phyloP scores from a whole-genome alignment of 2,797 vertebrate genomes.

The Pteronotus mesoamericanus region DNA sequence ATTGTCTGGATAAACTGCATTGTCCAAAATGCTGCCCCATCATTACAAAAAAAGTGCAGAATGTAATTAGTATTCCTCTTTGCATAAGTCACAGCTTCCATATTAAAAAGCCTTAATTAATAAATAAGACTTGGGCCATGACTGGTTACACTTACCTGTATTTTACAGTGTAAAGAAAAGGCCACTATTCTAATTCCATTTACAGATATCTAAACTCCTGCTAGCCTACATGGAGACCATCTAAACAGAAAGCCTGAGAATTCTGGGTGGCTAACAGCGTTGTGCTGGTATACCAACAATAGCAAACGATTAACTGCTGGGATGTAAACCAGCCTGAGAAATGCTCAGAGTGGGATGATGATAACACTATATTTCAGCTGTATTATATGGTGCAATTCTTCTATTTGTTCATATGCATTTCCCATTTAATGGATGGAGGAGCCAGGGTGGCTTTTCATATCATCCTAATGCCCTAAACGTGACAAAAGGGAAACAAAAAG shows the following conservation, averaged over 20 bases:
- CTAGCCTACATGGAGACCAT: slow-evolving; percentile 72
- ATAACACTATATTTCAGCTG: slow-evolving; percentile 70
- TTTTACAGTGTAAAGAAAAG: slow-evolving; percentile 79
- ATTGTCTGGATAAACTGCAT: slow-evolving; percentile 71
- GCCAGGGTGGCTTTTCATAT: slow-evolving; percentile 56
- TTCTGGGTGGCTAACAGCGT: slow-evolving; percentile 60
- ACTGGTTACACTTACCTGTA: slow-evolving; percentile 74
- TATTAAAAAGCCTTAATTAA: slow-evolving; percentile 80
- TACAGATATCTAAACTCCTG: slow-evolving; percentile 80
- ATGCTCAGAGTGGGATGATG: slow-evolving; percentile 54
- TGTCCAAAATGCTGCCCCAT: slow-evolving; percentile 68
- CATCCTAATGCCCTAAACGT: slow-evolving; percentile 51
- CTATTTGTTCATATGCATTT: slow-evolving; percentile 47
- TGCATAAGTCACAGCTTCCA: slow-evolving; percentile 68
- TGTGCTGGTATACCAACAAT: slow-evolving; percentile 64
- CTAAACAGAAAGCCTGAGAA: slow-evolving; percentile 71
- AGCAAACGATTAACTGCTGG: slow-evolving; percentile 63
- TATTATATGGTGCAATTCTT: slow-evolving; percentile 49
- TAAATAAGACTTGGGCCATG: slow-evolving; percentile 79
- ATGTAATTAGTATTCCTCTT: slow-evolving; percentile 79
- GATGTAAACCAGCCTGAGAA: slow-evolving; percentile 59
- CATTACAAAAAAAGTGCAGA: slow-evolving; percentile 74
- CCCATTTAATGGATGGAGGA: slow-evolving; percentile 56
- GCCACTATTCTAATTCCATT: slow-evolving; percentile 73
- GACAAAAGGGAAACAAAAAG: background rate